phyloP scores from a whole-genome alignment of 2,797 vertebrate species.

The Bradypodion pumilum region DNA sequence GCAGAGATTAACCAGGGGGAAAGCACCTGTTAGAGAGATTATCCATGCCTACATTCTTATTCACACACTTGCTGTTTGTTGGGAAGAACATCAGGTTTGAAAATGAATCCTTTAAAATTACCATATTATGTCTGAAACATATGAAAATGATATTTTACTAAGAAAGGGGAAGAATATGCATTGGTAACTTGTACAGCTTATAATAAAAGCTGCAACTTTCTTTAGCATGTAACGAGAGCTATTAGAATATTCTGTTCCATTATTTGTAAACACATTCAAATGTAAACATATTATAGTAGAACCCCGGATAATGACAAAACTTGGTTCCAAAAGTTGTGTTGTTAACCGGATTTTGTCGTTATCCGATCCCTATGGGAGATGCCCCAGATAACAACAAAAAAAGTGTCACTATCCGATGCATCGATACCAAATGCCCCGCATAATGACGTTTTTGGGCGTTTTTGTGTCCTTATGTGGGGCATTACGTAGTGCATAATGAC shows the following conservation, averaged over 20 bases:
- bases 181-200: background rate
- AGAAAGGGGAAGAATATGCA: background rate
- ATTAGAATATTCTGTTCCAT: background rate
- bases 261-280: background rate
- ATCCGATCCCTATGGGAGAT: too few relatives aligned
- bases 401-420: too few relatives aligned
- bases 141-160: conserved; percentile 3
- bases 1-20: conserved; percentile 47
- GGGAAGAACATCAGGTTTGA: rapidly evolving
- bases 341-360: too few relatives aligned
- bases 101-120: background rate
- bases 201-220: background rate
- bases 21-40: conserved; percentile 51
- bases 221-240: background rate
- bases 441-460: too few relatives aligned
- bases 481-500: too few relatives aligned
- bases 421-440: too few relatives aligned
- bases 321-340: too few relatives aligned
- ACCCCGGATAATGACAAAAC: too few relatives aligned
- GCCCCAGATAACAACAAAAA: too few relatives aligned
- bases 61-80: conserved; percentile 42
- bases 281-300: too few relatives aligned
- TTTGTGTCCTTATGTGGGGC: too few relatives aligned
- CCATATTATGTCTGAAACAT: background rate
- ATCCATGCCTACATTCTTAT: background rate